Evolutionary conservation across 2,113 vertebrate species (phyloP), one percentile per base, ranked within the genome.

Genomic region (Haemorhous mexicanus): DNA sequence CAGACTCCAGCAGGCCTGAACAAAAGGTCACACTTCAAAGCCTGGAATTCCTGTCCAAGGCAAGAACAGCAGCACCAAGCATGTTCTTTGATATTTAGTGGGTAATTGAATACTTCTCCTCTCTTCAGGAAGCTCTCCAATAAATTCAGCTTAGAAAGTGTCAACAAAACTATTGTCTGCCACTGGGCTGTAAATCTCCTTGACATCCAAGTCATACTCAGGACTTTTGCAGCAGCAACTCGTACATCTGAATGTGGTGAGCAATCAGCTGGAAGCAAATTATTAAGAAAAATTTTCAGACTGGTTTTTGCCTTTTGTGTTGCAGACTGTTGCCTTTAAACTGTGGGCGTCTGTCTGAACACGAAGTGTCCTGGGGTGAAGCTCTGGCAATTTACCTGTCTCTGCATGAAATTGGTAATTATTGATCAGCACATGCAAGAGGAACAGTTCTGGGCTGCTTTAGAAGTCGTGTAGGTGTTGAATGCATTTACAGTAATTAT

Each of bases 331-430:
- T 93, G 46, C 88, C 67, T 95, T 95, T 92, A 75, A 96, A 67
- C 90, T 56, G 81, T 92, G 75, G 95, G 62, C 62, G 55, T 96
- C 78, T 95, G 44, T 93, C 84, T 96, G 89, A 96, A 63, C 66
- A 15, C 49, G 62, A 95, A 96, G 77, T 86, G 80, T 97, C 93
- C 92, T 53, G 30, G 95, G 81, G 90, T 92, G 91, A 96, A 86
- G 82, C 86, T 62, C 61, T 87, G 88, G 90, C 96, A 96, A 97
- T 97, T 97, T 97, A 95, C 90, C 92, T 96, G 81, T 94, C 81
- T 97, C 94, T 87, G 79, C 85, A 37, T 85, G 87, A 89, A 92
- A 82, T 84, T 62, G 86, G 72, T 96, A 96, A 97, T 96, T 97
- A 93, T 95, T 95, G 92, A 96, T 94, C 92, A 96, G 83, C 49